These are phyloP conservation scores for Anser cygnoides DNA, from an alignment of 2,113 vertebrate species.

Conservation along the genomic window DNA sequence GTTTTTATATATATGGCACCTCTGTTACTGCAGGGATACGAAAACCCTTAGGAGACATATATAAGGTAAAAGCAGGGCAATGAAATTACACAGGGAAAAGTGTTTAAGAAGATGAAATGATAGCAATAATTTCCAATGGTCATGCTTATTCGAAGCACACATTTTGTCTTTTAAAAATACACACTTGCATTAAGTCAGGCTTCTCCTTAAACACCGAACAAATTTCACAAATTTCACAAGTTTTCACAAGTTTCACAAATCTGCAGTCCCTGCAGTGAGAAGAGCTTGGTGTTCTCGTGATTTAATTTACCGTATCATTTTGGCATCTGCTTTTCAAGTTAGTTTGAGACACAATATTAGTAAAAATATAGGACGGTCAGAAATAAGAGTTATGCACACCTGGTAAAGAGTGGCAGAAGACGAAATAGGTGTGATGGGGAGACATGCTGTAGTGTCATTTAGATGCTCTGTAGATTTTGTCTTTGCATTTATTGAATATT, in stretches of 20 bases:
- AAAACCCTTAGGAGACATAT: background rate
- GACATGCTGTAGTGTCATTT: background rate
- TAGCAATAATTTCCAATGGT: background rate
- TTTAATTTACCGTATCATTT: slow-evolving; percentile 34
- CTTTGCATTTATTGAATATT: background rate
- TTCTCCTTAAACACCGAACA: background rate
- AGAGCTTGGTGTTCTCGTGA: background rate
- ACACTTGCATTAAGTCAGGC: background rate
- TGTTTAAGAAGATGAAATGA: background rate
- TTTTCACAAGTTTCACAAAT: background rate
- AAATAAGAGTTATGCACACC: background rate
- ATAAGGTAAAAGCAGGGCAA: background rate
- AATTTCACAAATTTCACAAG: too few species aligned
- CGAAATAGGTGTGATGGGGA: background rate
- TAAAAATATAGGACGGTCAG: background rate
- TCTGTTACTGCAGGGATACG: background rate
- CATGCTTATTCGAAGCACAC: background rate
- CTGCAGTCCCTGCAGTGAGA: background rate
- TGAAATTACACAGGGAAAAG: background rate
- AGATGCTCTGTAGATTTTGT: background rate
- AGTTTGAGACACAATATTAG: background rate
- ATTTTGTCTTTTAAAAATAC: background rate
- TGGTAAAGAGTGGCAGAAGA: background rate
- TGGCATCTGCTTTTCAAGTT: slow-evolving; percentile 28
- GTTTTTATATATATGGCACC: background rate